phyloP scores from a whole-genome alignment of 2,888 invertebrate species.

The Parapristionchus giblindavisi region DNA sequence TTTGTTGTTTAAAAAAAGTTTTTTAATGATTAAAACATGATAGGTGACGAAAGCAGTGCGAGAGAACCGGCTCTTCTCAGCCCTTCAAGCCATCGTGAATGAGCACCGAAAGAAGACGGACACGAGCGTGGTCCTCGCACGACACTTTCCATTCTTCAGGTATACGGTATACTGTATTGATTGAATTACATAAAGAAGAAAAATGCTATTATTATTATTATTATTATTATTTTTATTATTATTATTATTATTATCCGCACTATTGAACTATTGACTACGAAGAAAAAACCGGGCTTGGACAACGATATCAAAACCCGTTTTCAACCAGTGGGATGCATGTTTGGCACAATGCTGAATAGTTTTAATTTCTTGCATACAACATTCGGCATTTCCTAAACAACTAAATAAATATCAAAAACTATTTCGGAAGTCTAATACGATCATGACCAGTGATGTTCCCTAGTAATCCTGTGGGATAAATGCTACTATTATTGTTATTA shows the following conservation, averaged over 20 bases:
- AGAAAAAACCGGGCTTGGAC: no score
- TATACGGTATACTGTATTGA: conserved; percentile 36
- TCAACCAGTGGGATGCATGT: no score
- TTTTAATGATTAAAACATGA: not conserved
- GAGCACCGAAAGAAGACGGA: conserved; percentile 54
- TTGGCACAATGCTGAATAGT: no score
- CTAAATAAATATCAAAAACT: no score
- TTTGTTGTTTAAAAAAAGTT: no score
- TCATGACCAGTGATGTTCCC: no score
- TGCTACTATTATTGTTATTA: no score
- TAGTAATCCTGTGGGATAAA: no score
- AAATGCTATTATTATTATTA: conserved; percentile 1
- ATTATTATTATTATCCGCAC: not conserved
- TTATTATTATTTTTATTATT: conserved; percentile 13
- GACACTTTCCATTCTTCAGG: conserved; percentile 65
- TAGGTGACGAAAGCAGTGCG: conserved; percentile 38
- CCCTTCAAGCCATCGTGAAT: conserved; percentile 59
- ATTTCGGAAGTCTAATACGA: no score
- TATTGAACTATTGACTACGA: not conserved
- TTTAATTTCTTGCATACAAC: no score
- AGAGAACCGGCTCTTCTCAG: conserved; percentile 39
- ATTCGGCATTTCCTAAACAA: no score
- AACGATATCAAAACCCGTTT: no score
- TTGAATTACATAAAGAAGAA: not conserved
- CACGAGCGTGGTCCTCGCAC: conserved; percentile 51